Evolutionary conservation across 2,797 vertebrate genomes (phyloP).

Genomic region (Chrysolophus pictus): DNA sequence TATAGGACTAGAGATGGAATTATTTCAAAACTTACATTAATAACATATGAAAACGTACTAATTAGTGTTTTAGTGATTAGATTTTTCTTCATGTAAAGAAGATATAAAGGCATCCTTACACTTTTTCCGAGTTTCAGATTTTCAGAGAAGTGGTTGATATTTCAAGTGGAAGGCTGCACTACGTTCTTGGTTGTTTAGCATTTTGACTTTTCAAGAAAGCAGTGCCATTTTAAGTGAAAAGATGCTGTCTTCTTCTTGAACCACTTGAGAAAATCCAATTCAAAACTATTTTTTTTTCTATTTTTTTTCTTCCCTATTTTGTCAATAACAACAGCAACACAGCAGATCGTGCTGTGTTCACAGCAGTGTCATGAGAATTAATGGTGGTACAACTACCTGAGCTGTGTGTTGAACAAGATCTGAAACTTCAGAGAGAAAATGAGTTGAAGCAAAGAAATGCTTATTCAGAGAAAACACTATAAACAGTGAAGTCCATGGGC

Average conservation of each 20-base stretch:
- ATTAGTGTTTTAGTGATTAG: neutral
- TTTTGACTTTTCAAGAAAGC: neutral
- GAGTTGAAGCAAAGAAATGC: neutral
- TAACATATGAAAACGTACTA: neutral
- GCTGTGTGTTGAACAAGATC: neutral
- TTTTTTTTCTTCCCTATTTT: neutral
- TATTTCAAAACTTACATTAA: neutral
- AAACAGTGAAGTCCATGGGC: neutral
- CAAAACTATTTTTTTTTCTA: neutral
- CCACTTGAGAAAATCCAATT: neutral
- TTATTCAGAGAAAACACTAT: neutral
- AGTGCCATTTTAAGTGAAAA: neutral
- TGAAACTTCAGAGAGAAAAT: neutral
- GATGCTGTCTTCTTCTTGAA: neutral
- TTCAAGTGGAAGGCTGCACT: neutral
- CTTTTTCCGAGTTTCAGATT: neutral
- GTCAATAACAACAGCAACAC: neutral
- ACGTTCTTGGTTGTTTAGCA: neutral
- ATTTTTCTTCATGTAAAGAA: neutral
- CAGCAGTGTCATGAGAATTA: neutral
- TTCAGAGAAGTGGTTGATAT: neutral
- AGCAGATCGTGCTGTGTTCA: neutral
- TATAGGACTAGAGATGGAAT: neutral
- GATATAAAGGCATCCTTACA: neutral
- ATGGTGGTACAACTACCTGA: neutral